Base-by-base conservation (phyloP, 1,140 invertebrate species). In the Andrena cerasifolii region DNA sequence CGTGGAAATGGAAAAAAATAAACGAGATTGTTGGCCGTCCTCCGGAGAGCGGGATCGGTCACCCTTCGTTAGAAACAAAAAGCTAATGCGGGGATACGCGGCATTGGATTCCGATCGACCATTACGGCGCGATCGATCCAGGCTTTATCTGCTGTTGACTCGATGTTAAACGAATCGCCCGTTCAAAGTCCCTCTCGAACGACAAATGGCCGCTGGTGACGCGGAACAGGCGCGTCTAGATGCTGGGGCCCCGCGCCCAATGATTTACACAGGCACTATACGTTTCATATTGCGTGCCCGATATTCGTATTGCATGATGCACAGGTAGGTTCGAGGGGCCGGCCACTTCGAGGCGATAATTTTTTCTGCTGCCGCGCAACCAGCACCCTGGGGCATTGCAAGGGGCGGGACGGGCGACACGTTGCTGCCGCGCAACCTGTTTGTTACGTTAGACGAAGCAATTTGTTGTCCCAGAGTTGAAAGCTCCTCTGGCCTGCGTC, bases 391-490 rank as follows among this genome's bases (percentile, higher is more conserved):
- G 82, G 82, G 79, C 71, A 79, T 81, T 81, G 51, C 72, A n/a
- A n/a, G n/a, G n/a, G n/a, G n/a, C n/a, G n/a, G n/a, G n/a, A 40
- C 49, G 53, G 51, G 61, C 75, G 71, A 79, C 80, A 67, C 53
- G 49, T 36, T 63, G 73, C n/a, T n/a, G 54, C 65, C 59, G 63
- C 80, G 62, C 83, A 75, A 79, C 78, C 78, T 85, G 86, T 87
- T 87, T 85, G 85, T 86, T 86, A 80, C 51, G 74, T 87, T 85
- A 87, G 86, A 83, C 83, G 78, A 82, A 66, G 86, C 79, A 78
- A 87, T 87, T 87, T 85, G 85, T 87, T 82, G 78, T 71, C 73
- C 66, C 54, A 68, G 56, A 45, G 59, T 62, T 74, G 56, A 21
- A 43, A 21, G 53, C 61, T 12, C 65, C 49, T 68, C 79, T 78